Evolutionary conservation across 2,113 vertebrate genomes (phyloP), one percentile per base, ranked within the genome.

Genomic region (Elachura formosa): DNA sequence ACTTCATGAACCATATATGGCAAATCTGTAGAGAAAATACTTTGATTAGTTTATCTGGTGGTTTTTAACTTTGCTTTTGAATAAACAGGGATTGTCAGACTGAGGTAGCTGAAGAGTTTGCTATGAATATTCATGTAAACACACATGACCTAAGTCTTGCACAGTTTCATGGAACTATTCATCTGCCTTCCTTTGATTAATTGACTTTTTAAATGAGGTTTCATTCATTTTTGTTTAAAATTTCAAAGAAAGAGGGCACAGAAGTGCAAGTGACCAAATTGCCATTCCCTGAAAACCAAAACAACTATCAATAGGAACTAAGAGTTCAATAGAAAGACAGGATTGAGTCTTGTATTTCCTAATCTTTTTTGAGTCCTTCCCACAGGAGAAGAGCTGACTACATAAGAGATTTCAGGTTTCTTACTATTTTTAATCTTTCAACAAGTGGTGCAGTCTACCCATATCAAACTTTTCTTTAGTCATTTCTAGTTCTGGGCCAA

Each of bases 41-140:
- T 96, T 88, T 87, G 78, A 87, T 93, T 93, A 90, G 67, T 93
- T 95, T 85, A 88, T 67, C 63, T 80, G 59, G 63, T 80, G 59
- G 16, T 56, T 89, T 90, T 48, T 85, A 84, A 80, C 72, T 67
- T 92, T 7, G 4, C 18, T 93, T 93, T 85, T 83, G 51, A 86
- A 92, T 77, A 94, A 91, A 40, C 45, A 58, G 36, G 54, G 26
- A 9, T 71, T 93, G 36, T 86, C 52, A 71, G 67, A 36, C 48
- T 87, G 78, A 84, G n/a, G 51, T 36, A 76, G 45, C 23, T n/a
- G 71, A 45, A 83, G 55, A 83, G 18, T 83, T 94, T 96, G 31
- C 40, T 63, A 26, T 63, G 46, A 89, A 77, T 76, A 83, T 82
- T 90, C 55, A 59, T 34, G 46, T 40, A 90, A 80, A 63, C 20